Conservation (phyloP, 2,797 vertebrate genomes). For the Vireo griseus region DNA sequence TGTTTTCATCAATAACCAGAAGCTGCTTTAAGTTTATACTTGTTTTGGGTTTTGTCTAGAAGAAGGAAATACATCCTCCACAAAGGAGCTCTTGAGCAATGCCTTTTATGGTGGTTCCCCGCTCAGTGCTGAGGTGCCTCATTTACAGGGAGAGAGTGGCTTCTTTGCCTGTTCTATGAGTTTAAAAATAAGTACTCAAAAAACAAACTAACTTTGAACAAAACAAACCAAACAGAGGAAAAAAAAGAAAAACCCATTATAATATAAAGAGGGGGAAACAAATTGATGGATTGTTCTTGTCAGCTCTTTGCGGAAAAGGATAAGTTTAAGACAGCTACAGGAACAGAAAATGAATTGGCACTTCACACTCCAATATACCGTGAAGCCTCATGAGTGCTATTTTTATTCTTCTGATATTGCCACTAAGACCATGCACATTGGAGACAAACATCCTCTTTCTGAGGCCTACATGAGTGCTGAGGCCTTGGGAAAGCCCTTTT, state of each 20-base stretch:
- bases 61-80: not conserved
- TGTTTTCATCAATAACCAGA: not conserved
- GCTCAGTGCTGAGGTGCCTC: accelerated
- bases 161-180: not conserved
- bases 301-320: not conserved
- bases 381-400: not conserved
- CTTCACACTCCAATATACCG: not conserved
- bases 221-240: not conserved
- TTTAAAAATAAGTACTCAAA: not conserved
- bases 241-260: not conserved
- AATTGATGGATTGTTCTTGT: not conserved
- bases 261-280: not conserved
- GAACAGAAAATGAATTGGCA: constrained; percentile 15
- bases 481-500: not conserved
- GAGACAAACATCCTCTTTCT: not conserved
- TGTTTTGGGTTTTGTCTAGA: not conserved
- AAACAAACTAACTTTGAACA: not conserved
- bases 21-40: not conserved
- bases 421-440: not conserved
- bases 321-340: not conserved
- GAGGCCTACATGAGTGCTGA: not conserved
- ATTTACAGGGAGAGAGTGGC: not conserved
- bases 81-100: accelerated
- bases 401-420: not conserved
- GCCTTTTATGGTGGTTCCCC: not conserved